Evolutionary conservation across 2,888 invertebrate genomes (phyloP).

Genomic region (Heliconius erato): DNA sequence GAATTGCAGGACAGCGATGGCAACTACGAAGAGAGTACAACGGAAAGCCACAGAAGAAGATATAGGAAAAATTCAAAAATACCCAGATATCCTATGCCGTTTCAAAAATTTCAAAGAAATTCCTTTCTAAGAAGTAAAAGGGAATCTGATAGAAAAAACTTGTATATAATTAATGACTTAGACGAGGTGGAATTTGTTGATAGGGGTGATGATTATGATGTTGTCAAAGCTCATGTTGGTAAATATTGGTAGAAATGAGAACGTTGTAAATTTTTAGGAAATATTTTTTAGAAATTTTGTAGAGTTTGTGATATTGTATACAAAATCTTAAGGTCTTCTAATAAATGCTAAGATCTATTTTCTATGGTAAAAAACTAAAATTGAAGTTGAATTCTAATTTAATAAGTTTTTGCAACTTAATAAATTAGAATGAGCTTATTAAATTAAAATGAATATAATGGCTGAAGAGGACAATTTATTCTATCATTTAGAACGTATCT

Average conservation of each 20-base stretch:
- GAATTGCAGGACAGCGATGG: slow-evolving; percentile 53
- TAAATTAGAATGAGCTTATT: no score
- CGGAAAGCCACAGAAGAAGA: slow-evolving; percentile 63
- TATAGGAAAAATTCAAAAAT: slow-evolving; percentile 61
- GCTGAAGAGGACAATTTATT: no score
- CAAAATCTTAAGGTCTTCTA: background rate
- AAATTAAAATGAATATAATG: background rate
- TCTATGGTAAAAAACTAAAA: no score
- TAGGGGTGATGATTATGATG: slow-evolving; percentile 63
- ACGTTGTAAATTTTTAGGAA: background rate
- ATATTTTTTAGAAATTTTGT: background rate
- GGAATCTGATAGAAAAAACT: slow-evolving; percentile 59
- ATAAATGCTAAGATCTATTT: background rate
- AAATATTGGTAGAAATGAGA: slow-evolving; percentile 66
- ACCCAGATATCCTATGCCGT: slow-evolving; percentile 70
- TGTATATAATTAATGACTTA: slow-evolving; percentile 71
- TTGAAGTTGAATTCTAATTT: no score
- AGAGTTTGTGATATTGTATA: background rate
- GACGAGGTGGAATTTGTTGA: slow-evolving; percentile 72
- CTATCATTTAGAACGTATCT: no score
- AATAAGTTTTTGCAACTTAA: no score
- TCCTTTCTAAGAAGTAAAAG: slow-evolving; percentile 51
- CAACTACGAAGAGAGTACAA: slow-evolving; percentile 60
- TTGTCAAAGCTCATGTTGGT: slow-evolving; percentile 67
- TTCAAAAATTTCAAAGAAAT: slow-evolving; percentile 65